Base-by-base conservation (phyloP, 2,888 invertebrate species). In the Erebia epiphron region DNA sequence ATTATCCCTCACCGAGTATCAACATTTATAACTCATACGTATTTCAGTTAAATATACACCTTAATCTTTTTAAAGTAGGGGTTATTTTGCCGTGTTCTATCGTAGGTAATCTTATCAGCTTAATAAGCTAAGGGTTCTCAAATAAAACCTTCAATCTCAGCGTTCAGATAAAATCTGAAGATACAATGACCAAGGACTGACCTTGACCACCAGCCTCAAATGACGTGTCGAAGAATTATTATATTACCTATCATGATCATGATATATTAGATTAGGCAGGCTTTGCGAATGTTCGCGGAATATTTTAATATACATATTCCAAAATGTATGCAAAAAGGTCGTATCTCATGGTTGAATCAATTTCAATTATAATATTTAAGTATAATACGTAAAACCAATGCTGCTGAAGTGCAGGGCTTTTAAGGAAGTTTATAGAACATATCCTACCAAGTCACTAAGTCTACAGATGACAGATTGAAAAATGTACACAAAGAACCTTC, bases 161-260 rank as follows among this genome's bases (percentile, higher is more conserved):
- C 57, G 52, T 69, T 71, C 58, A 67, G 74, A 74, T 74, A 64
- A 72, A 64, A 66, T 67, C 58, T 60, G 41, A n/a, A 69, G 74
- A 74, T 72, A 71, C 61, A 61, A 18, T 62, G 43, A 68, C 66
- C 58, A 69, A 73, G 67, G 21, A 63, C 16, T 66, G 63, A 60
- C 74, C 74, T 74, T 72, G 68, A 67, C 26, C 62, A 63, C 63
- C 71, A 56, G 65, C 69, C 52, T 52, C 49, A 49, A 71, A 71
- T 52, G 13, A 46, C 46, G 57, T 54, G 67, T 61, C 50, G 70
- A 73, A 70, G 41, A 67, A 57, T 66, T 60, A 58, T 68, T 13
- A 35, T 7, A 35, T 35, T 35, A n/a, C n/a, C n/a, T n/a, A 35
- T 35, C 35, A 35, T 35, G 26, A 26, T 13, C 41, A 54, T 57